phyloP scores from a whole-genome alignment of 2,113 vertebrate species.

The Riparia riparia region DNA sequence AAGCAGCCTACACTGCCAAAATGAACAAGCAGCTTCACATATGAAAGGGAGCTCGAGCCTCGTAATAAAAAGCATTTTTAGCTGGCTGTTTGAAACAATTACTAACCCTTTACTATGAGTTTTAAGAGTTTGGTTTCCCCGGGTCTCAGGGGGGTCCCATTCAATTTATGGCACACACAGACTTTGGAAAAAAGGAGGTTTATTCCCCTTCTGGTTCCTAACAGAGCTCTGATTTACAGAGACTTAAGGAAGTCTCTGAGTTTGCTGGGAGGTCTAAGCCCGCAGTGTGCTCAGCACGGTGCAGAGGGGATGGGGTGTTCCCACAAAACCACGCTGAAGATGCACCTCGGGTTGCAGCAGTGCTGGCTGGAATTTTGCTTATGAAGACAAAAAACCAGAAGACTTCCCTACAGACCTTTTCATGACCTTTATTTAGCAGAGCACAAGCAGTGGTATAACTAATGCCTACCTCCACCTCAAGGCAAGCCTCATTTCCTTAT shows the following conservation, averaged over 20 bases:
- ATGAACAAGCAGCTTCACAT: neutral
- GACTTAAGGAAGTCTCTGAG: neutral
- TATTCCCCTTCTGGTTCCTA: neutral
- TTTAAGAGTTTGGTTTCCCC: constrained; percentile 26
- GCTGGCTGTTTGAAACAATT: constrained; percentile 49
- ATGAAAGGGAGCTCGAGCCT: constrained; percentile 2
- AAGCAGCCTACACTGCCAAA: constrained; percentile 45
- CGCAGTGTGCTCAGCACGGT: neutral
- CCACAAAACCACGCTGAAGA: neutral
- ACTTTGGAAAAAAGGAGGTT: neutral
- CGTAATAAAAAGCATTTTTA: constrained; percentile 17
- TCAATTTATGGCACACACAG: neutral
- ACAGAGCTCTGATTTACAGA: neutral
- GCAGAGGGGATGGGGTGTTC: neutral
- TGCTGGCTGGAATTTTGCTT: accelerated
- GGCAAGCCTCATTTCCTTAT: neutral
- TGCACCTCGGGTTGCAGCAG: neutral
- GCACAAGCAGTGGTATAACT: neutral
- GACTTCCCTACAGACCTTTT: neutral
- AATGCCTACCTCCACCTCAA: neutral
- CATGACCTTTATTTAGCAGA: neutral
- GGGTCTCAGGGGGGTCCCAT: neutral
- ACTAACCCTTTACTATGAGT: neutral
- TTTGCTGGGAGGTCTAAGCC: neutral
- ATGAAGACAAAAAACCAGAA: neutral